Percentiles rank a stretch among this genome's conserved stretches.
Evolutionary conservation across 2,888 invertebrate species (phyloP).

Genomic region (Margaritifera margaritifera): DNA sequence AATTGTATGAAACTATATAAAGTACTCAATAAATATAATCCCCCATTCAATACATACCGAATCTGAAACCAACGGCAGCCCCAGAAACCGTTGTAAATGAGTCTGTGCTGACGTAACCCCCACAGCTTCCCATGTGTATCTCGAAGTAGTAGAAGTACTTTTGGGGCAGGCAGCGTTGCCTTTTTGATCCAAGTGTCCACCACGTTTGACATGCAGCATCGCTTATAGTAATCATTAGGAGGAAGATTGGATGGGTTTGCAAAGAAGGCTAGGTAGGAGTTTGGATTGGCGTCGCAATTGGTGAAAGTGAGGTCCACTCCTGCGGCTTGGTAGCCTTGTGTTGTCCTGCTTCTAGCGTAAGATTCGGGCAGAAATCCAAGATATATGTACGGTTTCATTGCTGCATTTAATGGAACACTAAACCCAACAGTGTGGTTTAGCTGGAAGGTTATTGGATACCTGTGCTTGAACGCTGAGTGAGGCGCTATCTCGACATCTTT

Average conservation of each 20-base stretch:
- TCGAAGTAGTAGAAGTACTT: slow-evolving; percentile 9
- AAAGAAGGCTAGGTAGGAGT: slow-evolving; percentile 3
- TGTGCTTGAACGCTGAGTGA: background rate
- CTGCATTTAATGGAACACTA: background rate
- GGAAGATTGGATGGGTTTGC: background rate
- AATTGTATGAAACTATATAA: too few relatives aligned
- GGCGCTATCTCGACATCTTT: slow-evolving; percentile 6
- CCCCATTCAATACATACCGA: background rate
- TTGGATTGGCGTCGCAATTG: slow-evolving; percentile 7
- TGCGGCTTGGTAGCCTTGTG: slow-evolving; percentile 5
- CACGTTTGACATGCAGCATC: background rate
- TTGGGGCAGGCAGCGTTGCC: slow-evolving; percentile 3
- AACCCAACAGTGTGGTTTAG: slow-evolving; percentile 1
- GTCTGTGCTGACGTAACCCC: background rate
- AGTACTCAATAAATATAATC: too few relatives aligned
- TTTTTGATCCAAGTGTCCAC: slow-evolving; percentile 1
- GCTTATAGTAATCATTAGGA: background rate
- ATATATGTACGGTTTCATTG: slow-evolving; percentile 3
- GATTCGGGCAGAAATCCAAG: slow-evolving; percentile 3
- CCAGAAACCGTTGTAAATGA: background rate
- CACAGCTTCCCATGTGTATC: slow-evolving; percentile 8
- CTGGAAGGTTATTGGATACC: slow-evolving; percentile 1
- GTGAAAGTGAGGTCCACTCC: slow-evolving; percentile 4
- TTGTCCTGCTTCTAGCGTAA: background rate
- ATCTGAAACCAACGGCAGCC: slow-evolving; percentile 5